Evolutionary conservation across 2,797 vertebrate genomes (phyloP).

Genomic region (Oophaga sylvatica): DNA sequence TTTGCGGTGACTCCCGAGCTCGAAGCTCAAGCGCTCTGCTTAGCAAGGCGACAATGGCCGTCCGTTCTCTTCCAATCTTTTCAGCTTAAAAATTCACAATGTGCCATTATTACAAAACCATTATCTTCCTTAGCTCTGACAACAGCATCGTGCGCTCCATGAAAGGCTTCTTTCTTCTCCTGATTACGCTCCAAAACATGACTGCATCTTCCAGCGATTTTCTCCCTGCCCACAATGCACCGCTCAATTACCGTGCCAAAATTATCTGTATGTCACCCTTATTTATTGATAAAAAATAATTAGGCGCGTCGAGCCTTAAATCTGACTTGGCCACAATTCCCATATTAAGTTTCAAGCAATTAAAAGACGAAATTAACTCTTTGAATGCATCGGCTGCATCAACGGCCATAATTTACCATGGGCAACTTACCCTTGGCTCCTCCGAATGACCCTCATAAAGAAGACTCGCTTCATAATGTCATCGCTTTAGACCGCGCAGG

Average conservation of each 20-base stretch:
- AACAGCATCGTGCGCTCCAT: constrained; percentile 83
- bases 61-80: constrained; percentile 81
- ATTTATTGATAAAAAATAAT: constrained; percentile 81
- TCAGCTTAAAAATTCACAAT: constrained; percentile 88
- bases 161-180: constrained; percentile 89
- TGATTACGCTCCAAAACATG: constrained; percentile 89
- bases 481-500: neutral
- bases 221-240: constrained; percentile 83
- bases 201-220: constrained; percentile 85
- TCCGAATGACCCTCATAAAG: neutral
- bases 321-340: constrained; percentile 77
- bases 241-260: constrained; percentile 84
- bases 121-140: constrained; percentile 90
- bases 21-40: constrained; percentile 77
- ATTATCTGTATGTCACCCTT: constrained; percentile 83
- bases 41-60: constrained; percentile 80
- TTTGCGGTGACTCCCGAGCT: constrained; percentile 72
- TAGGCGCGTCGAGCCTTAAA: constrained; percentile 76
- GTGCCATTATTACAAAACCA: constrained; percentile 89
- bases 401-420: neutral
- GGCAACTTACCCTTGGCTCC: neutral
- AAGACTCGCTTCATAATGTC: neutral
- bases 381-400: neutral
- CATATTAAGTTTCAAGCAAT: constrained; percentile 78
- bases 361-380: constrained; percentile 44